A percentile compares a stretch with the other conserved stretches of the same genome.
phyloP scores from a whole-genome alignment of 2,888 invertebrate genomes.

The Drosophila seclusa region DNA sequence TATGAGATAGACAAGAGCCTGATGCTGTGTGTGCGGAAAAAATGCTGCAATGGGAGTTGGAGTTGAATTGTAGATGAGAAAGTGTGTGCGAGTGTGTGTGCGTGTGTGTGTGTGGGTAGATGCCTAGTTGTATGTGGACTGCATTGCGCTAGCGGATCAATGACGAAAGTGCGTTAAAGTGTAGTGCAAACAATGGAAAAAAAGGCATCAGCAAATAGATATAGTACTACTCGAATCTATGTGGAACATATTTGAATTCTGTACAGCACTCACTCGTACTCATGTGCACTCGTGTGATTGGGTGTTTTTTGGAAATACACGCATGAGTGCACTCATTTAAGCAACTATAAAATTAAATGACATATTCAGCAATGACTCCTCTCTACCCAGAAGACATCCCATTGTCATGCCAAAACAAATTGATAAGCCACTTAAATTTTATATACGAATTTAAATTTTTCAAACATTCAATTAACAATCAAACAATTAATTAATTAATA shows the following conservation, averaged over 20 bases:
- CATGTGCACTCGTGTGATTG: neutral
- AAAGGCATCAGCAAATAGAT: constrained; percentile 73
- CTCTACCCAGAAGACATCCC: neutral
- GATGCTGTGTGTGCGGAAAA: constrained; percentile 39
- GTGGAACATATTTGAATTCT: constrained; percentile 52
- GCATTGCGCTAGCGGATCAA: constrained; percentile 63
- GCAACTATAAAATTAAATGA: neutral
- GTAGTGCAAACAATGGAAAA: constrained; percentile 77
- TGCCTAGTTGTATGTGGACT: constrained; percentile 19
- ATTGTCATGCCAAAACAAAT: neutral
- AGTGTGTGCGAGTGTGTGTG: constrained; percentile 4
- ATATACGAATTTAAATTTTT: neutral
- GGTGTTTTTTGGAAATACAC: neutral
- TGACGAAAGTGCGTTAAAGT: constrained; percentile 81
- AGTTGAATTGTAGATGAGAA: constrained; percentile 19
- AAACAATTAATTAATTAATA: neutral
- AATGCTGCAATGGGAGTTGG: constrained; percentile 51
- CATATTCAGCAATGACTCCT: neutral
- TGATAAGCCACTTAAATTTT: neutral
- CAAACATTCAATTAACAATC: too few relatives aligned
- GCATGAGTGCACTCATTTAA: constrained; percentile 24
- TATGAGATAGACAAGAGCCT: constrained; percentile 47
- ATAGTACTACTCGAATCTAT: constrained; percentile 31
- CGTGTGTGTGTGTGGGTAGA: neutral
- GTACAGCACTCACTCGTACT: neutral